Percentiles rank a stretch among this genome's conserved stretches.
phyloP scores from a whole-genome alignment of 2,797 vertebrate genomes.

The Gastrophryne carolinensis region DNA sequence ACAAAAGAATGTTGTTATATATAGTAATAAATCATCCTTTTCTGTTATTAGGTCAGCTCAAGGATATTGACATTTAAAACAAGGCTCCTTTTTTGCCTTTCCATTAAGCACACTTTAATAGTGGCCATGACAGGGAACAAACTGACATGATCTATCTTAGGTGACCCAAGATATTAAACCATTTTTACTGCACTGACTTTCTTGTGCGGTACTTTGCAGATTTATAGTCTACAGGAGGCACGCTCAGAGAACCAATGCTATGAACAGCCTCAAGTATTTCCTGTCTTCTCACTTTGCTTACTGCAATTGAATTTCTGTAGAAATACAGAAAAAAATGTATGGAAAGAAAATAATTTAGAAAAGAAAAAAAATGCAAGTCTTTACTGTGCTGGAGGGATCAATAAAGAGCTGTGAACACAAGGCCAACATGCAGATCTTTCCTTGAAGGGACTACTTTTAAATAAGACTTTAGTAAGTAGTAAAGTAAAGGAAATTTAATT shows the following conservation, averaged over 20 bases:
- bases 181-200: conserved; percentile 28
- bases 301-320: conserved; percentile 45
- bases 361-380: conserved; percentile 36
- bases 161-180: conserved; percentile 24
- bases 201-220: conserved; percentile 39
- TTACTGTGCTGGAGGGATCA: conserved; percentile 45
- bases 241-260: not conserved
- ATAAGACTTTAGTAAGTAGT: conserved; percentile 43
- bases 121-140: conserved; percentile 40
- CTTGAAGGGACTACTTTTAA: conserved; percentile 28
- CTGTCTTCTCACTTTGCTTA: conserved; percentile 36
- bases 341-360: conserved; percentile 46
- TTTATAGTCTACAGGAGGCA: not conserved
- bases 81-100: conserved; percentile 21
- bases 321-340: conserved; percentile 41
- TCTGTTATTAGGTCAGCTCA: conserved; percentile 38
- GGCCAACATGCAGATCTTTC: conserved; percentile 22
- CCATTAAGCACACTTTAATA: conserved; percentile 16
- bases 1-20: conserved; percentile 19
- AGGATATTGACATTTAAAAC: conserved; percentile 51
- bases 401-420: conserved; percentile 21
- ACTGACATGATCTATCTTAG: conserved; percentile 28
- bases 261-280: conserved; percentile 36
- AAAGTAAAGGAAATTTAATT: conserved; percentile 39
- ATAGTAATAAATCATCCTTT: conserved; percentile 38